Evolutionary conservation across 2,888 invertebrate species (phyloP).

Genomic region (Gastracanthus pulcherrimus): DNA sequence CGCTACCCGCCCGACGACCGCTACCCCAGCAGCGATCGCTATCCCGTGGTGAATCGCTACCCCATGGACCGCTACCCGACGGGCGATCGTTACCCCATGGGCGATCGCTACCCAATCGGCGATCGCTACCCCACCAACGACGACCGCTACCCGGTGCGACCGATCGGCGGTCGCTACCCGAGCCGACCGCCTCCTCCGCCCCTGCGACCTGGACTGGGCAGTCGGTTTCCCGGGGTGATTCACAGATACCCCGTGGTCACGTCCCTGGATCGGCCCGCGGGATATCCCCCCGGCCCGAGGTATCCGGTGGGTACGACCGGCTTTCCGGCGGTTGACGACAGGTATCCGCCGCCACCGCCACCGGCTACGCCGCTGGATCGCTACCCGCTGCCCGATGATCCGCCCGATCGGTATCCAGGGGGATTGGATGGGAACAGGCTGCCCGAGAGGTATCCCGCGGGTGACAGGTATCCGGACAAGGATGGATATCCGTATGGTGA

Average conservation of each 20-base stretch:
- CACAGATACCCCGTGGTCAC: slow-evolving; percentile 75
- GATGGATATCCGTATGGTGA: slow-evolving; percentile 69
- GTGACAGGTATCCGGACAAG: slow-evolving; percentile 73
- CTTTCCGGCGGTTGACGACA: slow-evolving; percentile 74
- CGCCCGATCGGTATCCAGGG: slow-evolving; percentile 71
- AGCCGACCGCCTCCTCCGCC: slow-evolving; percentile 64
- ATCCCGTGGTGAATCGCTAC: slow-evolving; percentile 73
- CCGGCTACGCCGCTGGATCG: slow-evolving; percentile 75
- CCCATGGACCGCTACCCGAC: slow-evolving; percentile 73
- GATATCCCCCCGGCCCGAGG: slow-evolving; percentile 76
- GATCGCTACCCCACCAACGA: slow-evolving; percentile 79
- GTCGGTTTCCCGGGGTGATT: slow-evolving; percentile 78
- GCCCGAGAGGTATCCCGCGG: slow-evolving; percentile 79
- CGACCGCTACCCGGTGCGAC: slow-evolving; percentile 72
- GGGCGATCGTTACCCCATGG: slow-evolving; percentile 69
- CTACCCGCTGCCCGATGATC: slow-evolving; percentile 72
- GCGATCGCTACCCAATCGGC: slow-evolving; percentile 73
- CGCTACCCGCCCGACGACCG: slow-evolving; percentile 68
- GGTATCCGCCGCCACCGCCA: slow-evolving; percentile 70
- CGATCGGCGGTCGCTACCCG: slow-evolving; percentile 73
- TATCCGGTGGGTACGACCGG: slow-evolving; percentile 71
- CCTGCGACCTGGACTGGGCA: slow-evolving; percentile 71
- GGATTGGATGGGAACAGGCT: slow-evolving; percentile 72
- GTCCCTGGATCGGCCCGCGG: slow-evolving; percentile 70
- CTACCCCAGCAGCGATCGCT: slow-evolving; percentile 72